These are phyloP conservation scores for Prietella phreatophila DNA, from an alignment of 2,113 vertebrate genomes.

Conservation along the genomic window DNA sequence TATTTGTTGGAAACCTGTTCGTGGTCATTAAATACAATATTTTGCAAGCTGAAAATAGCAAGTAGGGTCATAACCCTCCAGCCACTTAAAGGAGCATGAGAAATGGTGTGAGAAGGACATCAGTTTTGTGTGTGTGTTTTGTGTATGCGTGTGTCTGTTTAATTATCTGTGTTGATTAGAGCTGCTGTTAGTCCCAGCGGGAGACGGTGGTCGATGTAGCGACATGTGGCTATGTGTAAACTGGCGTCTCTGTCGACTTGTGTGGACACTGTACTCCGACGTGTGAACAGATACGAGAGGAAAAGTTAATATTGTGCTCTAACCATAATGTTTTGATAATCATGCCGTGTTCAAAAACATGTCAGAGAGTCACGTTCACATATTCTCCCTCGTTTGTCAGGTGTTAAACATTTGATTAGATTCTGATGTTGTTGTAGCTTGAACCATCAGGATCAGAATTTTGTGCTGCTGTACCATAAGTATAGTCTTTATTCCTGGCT, in stretches of 20 bases:
- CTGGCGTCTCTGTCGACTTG: slow-evolving; percentile 53
- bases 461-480: not conserved
- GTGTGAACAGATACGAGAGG: slow-evolving; percentile 49
- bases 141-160: slow-evolving; percentile 50
- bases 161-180: slow-evolving; percentile 61
- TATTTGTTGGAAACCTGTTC: not conserved
- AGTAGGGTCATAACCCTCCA: not conserved
- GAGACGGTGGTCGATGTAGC: slow-evolving; percentile 30
- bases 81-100: slow-evolving; percentile 3
- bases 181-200: slow-evolving; percentile 47
- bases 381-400: slow-evolving; percentile 14
- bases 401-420: not conserved
- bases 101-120: slow-evolving; percentile 7
- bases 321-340: slow-evolving; percentile 48
- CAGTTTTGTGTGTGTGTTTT: slow-evolving; percentile 23
- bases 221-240: slow-evolving; percentile 45
- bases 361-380: not conserved
- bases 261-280: slow-evolving; percentile 55
- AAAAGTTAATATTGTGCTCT: slow-evolving; percentile 48
- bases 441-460: slow-evolving; percentile 4
- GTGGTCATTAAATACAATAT: not conserved
- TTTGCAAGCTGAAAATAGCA: slow-evolving; percentile 2
- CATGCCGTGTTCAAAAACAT: slow-evolving; percentile 24
- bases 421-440: not conserved
- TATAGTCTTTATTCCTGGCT: not conserved